Evolutionary conservation across 2,113 vertebrate genomes (phyloP), one percentile per base, ranked within the genome.

Genomic region (Balaenoptera acutorostrata): DNA sequence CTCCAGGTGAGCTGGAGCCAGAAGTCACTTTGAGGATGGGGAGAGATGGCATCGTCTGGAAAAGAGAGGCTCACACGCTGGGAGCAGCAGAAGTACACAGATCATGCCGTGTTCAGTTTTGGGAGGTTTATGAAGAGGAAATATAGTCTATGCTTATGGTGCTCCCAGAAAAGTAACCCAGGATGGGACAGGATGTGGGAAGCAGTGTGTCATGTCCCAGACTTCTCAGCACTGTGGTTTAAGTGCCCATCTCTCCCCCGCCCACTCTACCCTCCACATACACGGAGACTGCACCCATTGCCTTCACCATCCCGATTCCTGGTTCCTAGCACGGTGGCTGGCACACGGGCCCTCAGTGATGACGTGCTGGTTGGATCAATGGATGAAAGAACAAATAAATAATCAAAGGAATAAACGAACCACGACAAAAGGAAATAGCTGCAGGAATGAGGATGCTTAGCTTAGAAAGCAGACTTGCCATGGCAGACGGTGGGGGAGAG

Each of bases 221-320:
- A 25, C 69, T 31, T 71, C 68, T 41, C 8, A 63, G 29, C 46
- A n/a, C 71, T 36, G 39, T 8, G 23, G 39, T n/a, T 3, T 15
- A 52, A 39, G 21, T 5, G 3, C 27, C 81, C 20, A 18, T 20
- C n/a, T 27, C 41, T 4, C 31, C 0, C 52, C 14, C 0, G 1
- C 52, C 52, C 52, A 49, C 61, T 23, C 10, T 0, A 29, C 13
- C 8, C n/a, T 83, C 21, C 8, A 25, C 23, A 2, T 5, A 21
- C 23, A 49, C 25, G n/a, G 46, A 55, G 21, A 18, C 14, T 52
- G 8, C 0, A 0, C n/a, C 52, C 39, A 7, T 14, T 0, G 8
- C 6, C 5, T 41, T 36, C 20, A 5, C 9, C 31, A 33, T 52
- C 63, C 64, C 1, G 6, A 33, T 15, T 14, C 46, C 57, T 0